A percentile compares a stretch with the other conserved stretches of the same genome.
These are phyloP conservation scores for Hypomecis punctinalis DNA, from an alignment of 2,888 invertebrate species.

Conservation along the genomic window DNA sequence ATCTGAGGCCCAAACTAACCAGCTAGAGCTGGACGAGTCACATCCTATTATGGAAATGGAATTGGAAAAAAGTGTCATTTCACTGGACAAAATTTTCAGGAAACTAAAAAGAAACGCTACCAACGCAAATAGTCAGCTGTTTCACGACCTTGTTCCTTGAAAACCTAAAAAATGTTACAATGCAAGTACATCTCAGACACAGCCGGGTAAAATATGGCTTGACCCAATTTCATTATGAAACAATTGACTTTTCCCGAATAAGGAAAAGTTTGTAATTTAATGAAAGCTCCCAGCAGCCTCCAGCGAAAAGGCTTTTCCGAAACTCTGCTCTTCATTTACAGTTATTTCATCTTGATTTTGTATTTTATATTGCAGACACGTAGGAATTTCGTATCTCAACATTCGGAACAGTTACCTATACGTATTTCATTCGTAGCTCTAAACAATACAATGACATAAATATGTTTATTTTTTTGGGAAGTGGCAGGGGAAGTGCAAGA, in stretches of 20 bases:
- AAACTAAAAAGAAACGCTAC: no score
- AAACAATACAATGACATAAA: not conserved
- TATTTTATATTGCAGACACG: conserved; percentile 5
- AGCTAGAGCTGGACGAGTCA: no score
- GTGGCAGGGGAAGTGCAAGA: no score
- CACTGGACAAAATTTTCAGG: no score
- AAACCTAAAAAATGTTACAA: not conserved
- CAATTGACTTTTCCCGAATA: conserved; percentile 35
- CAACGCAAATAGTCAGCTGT: not conserved
- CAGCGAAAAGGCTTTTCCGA: conserved; percentile 23
- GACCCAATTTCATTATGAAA: conserved; percentile 25
- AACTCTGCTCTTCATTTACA: conserved; percentile 10
- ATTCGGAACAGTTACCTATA: not conserved
- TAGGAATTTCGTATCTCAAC: not conserved
- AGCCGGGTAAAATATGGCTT: conserved; percentile 15
- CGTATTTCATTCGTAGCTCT: not conserved
- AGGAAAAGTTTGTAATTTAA: conserved; percentile 40
- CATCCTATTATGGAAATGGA: no score
- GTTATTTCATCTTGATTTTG: conserved; percentile 11
- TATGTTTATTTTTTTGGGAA: no score
- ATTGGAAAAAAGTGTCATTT: no score
- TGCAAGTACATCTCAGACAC: conserved; percentile 1
- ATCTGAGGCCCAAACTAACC: no score
- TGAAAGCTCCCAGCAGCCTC: conserved; percentile 32
- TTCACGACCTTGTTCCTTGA: not conserved